Percentiles rank a stretch among this genome's conserved stretches.
Conservation (phyloP, 2,888 invertebrate species). For the Xanthorhoe spadicearia region DNA sequence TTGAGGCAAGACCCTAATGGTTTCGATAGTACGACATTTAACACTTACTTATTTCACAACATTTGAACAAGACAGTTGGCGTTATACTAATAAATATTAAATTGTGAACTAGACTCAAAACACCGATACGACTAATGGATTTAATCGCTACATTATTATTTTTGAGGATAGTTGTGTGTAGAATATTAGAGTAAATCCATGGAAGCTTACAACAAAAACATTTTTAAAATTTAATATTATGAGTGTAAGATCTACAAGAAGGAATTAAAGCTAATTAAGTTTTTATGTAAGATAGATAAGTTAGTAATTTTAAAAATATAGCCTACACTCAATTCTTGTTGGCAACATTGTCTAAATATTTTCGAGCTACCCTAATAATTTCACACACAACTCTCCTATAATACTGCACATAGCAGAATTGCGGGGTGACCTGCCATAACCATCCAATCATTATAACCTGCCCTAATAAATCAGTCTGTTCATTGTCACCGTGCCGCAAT, state of each 20-base stretch:
- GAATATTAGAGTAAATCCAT: conserved; percentile 14
- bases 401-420: conserved; percentile 69
- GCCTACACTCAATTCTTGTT: neutral
- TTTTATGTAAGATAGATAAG: neutral
- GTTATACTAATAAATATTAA: conserved; percentile 54
- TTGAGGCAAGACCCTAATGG: conserved; percentile 46
- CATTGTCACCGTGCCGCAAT: conserved; percentile 63
- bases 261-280: neutral
- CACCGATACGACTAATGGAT: conserved; percentile 80
- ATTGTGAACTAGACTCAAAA: conserved; percentile 77
- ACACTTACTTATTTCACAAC: conserved; percentile 77
- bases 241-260: neutral
- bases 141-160: conserved; percentile 64
- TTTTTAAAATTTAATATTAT: neutral
- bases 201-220: neutral
- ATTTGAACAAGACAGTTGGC: conserved; percentile 79
- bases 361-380: conserved; percentile 13
- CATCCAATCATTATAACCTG: conserved; percentile 58
- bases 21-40: conserved; percentile 66
- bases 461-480: conserved; percentile 74
- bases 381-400: conserved; percentile 64
- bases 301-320: neutral
- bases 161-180: conserved; percentile 64
- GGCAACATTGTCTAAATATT: conserved; percentile 6
- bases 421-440: conserved; percentile 50